phyloP scores from a whole-genome alignment of 1,140 invertebrate species.

The Drosophila erecta region DNA sequence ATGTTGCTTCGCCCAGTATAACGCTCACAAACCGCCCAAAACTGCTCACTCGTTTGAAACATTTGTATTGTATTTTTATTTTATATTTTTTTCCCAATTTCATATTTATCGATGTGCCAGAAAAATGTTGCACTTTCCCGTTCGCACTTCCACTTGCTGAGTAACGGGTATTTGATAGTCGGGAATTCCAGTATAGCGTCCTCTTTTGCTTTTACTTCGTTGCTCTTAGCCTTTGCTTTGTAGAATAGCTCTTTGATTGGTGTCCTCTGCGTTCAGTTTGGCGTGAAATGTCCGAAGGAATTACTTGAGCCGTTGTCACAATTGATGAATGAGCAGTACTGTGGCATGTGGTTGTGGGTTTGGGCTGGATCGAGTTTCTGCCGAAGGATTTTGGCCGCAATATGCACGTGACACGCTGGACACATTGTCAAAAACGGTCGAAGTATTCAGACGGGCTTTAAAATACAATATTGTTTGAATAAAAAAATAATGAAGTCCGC shows the following conservation, averaged over 20 bases:
- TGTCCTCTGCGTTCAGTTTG: constrained; percentile 79
- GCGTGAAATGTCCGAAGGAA: constrained; percentile 76
- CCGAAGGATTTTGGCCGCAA: constrained; percentile 17
- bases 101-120: too few species aligned
- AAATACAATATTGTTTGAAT: too few species aligned
- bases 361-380: constrained; percentile 55
- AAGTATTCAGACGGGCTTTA: too few species aligned
- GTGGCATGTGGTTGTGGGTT: constrained; percentile 65
- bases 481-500: too few species aligned
- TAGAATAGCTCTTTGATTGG: constrained; percentile 66
- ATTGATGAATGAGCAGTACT: constrained; percentile 76
- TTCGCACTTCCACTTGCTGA: neutral
- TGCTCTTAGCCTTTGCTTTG: constrained; percentile 8
- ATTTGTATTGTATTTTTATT: too few species aligned
- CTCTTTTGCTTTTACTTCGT: neutral
- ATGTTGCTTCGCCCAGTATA: too few species aligned
- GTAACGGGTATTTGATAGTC: too few species aligned
- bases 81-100: too few species aligned
- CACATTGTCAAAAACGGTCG: neutral
- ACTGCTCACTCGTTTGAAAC: too few species aligned
- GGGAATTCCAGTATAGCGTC: too few species aligned
- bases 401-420: constrained; percentile 1
- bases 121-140: too few species aligned
- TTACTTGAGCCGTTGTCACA: constrained; percentile 77
- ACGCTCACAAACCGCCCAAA: too few species aligned